phyloP scores from a whole-genome alignment of 1,140 invertebrate species.

The Procambarus clarkii region DNA sequence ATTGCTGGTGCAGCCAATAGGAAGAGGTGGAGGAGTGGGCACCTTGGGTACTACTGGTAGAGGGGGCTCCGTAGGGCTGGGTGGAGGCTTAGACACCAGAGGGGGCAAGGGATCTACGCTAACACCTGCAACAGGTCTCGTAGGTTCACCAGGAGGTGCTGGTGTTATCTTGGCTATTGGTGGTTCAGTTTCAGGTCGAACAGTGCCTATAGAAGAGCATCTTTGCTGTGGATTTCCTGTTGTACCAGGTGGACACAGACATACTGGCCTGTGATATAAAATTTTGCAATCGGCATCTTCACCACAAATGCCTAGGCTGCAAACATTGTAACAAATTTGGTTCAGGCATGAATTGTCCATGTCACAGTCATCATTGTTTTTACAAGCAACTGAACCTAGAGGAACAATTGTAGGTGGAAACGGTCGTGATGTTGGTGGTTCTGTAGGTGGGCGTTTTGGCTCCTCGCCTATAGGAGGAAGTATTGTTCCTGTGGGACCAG shows the following conservation, averaged over 20 bases:
- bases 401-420: conserved; percentile 27
- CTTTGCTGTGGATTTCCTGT: conserved; percentile 66
- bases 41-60: conserved; percentile 10
- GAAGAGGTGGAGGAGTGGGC: conserved; percentile 60
- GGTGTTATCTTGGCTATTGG: conserved; percentile 45
- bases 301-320: conserved; percentile 80
- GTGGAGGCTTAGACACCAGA: conserved; percentile 25
- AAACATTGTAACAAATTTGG: conserved; percentile 84
- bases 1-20: conserved; percentile 79
- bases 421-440: conserved; percentile 19
- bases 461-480: conserved; percentile 37
- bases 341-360: conserved; percentile 65
- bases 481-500: conserved; percentile 13
- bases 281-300: conserved; percentile 74
- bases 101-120: conserved; percentile 40
- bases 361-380: conserved; percentile 69
- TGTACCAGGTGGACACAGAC: conserved; percentile 67
- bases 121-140: conserved; percentile 37
- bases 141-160: conserved; percentile 22
- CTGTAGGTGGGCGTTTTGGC: background rate
- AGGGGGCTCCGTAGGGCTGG: conserved; percentile 16
- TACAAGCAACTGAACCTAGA: conserved; percentile 52
- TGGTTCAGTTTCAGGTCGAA: conserved; percentile 73
- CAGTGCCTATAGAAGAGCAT: conserved; percentile 74
- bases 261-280: conserved; percentile 61